Percentiles rank a stretch among this genome's conserved stretches.
phyloP scores from a whole-genome alignment of 2,888 invertebrate species.

The Cheilosia urbana region DNA sequence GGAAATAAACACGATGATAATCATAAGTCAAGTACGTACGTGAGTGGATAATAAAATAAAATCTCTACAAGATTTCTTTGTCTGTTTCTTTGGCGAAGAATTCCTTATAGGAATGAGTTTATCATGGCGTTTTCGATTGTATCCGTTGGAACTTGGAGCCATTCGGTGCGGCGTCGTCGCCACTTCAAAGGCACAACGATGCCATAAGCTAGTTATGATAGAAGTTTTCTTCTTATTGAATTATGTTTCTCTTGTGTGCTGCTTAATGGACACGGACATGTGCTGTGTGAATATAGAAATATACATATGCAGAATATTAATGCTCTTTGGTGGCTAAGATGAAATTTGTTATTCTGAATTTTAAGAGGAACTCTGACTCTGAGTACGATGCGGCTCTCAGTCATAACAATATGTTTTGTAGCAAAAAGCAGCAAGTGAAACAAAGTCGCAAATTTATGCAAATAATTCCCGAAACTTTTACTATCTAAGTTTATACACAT shows the following conservation, averaged over 20 bases:
- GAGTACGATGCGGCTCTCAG: too few relatives aligned
- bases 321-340: too few relatives aligned
- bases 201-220: conserved; percentile 36
- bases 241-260: conserved; percentile 7
- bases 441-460: too few relatives aligned
- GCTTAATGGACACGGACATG: neutral
- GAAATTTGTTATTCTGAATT: too few relatives aligned
- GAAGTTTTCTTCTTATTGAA: conserved; percentile 35
- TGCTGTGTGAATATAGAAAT: neutral
- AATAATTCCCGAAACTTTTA: too few relatives aligned
- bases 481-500: too few relatives aligned
- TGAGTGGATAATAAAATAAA: conserved; percentile 57
- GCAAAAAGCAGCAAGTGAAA: too few relatives aligned
- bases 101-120: conserved; percentile 7
- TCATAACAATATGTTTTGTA: too few relatives aligned
- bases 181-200: conserved; percentile 13
- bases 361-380: too few relatives aligned
- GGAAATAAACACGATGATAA: conserved; percentile 38
- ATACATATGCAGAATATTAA: too few relatives aligned
- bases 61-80: conserved; percentile 41
- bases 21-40: conserved; percentile 57
- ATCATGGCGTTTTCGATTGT: conserved; percentile 8
- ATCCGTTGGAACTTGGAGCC: neutral
- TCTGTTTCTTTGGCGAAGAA: neutral
- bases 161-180: neutral